phyloP scores from a whole-genome alignment of 2,797 vertebrate genomes.

The Thaleichthys pacificus region DNA sequence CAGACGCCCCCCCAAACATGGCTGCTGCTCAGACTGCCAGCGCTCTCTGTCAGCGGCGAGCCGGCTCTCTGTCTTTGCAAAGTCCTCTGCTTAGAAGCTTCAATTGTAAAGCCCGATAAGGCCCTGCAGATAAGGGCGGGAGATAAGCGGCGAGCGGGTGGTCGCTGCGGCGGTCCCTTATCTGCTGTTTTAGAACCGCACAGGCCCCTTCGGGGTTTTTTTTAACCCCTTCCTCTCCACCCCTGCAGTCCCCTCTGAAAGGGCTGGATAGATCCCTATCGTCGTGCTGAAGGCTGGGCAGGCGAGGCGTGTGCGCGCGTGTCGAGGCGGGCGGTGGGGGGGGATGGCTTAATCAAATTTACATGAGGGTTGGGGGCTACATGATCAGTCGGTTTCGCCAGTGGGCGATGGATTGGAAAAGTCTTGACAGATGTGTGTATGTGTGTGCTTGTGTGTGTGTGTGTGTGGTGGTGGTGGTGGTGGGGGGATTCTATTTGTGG shows the following conservation, averaged over 20 bases:
- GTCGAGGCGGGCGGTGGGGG: neutral
- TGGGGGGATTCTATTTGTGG: neutral
- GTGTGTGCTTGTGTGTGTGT: constrained; percentile 10
- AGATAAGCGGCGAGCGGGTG: constrained; percentile 34
- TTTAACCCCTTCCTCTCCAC: constrained; percentile 1
- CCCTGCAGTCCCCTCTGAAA: constrained; percentile 15
- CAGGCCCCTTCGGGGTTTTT: constrained; percentile 13
- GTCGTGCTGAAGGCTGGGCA: neutral
- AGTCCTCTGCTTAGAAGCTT: constrained; percentile 50
- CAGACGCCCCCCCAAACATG: neutral
- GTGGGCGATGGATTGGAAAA: too few species aligned
- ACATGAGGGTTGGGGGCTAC: constrained; percentile 11
- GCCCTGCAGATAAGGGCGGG: constrained; percentile 32
- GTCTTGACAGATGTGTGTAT: constrained; percentile 1
- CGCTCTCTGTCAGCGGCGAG: constrained; percentile 1
- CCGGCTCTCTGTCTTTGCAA: constrained; percentile 44
- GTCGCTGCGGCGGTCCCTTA: constrained; percentile 24
- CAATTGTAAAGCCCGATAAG: constrained; percentile 36
- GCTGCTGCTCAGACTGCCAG: neutral
- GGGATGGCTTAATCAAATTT: constrained; percentile 26
- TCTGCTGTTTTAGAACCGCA: constrained; percentile 43
- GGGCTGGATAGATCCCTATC: constrained; percentile 31
- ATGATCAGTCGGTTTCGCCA: constrained; percentile 8
- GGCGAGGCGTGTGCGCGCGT: too few species aligned
- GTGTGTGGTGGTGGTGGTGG: neutral